Base-by-base conservation (phyloP, 2,797 vertebrate genomes). In the Chelon labrosus region DNA sequence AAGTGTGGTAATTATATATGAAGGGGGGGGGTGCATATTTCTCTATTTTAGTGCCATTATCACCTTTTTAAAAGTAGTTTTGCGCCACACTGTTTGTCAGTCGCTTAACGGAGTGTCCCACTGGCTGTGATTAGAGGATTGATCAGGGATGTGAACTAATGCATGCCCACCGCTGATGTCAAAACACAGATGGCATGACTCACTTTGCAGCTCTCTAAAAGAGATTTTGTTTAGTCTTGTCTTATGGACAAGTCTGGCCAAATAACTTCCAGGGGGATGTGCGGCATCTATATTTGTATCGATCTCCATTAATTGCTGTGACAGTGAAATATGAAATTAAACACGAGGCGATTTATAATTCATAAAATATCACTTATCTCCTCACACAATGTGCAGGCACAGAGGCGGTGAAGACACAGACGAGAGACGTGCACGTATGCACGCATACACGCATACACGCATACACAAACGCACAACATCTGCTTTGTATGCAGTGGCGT, bases 231-330 rank as follows among this genome's bases (percentile, higher is more conserved):
- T 79, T 85, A 80, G 88, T 89, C 76, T 77, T 64, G 70, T 91
- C 47, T 84, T 77, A 75, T 78, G 63, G 88, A 89, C 73, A 65
- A 61, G 61, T 77, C 74, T 56, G 54, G 61, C 84, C 70, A 85
- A 89, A 89, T 86, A 69, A 72, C 68, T 79, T 90, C 82, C 81
- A 75, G 77, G 54, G 83, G 80, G 90, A 76, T 82, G 84, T 63
- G 71, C 14, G 0, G 35, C 13, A 2, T 82, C 84, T 73, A 44
- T 73, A 44, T 88, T 82, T 83, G 72, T 86, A 91, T 91, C 85
- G 90, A 92, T 93, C 79, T 85, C 62, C 79, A 73, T 88, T 91
- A 91, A 93, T 91, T 91, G 84, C 63, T 22, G 61, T 73, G 75
- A 88, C 83, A 83, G 57, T 65, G 73, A 83, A 77, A 80, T 78